Percentiles rank a stretch among this genome's conserved stretches.
These are phyloP conservation scores for Solenopsis fugax DNA, from an alignment of 1,140 invertebrate species.

Conservation along the genomic window DNA sequence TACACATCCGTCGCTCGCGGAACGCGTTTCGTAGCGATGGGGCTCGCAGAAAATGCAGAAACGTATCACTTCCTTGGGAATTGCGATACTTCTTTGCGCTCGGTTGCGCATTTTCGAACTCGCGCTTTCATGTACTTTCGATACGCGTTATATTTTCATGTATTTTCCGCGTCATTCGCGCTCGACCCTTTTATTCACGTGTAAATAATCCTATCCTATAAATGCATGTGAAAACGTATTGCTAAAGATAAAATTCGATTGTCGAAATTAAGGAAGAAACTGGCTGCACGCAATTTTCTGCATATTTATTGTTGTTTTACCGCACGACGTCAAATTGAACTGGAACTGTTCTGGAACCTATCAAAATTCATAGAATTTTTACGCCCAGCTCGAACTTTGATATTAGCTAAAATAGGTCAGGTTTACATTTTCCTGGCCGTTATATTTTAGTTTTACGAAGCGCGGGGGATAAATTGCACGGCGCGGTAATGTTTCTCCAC, in stretches of 20 bases:
- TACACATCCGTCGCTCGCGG: background rate
- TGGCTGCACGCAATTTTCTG: background rate
- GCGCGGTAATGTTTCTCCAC: conserved; percentile 21
- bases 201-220: background rate
- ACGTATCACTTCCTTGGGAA: conserved; percentile 29
- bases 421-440: conserved; percentile 20
- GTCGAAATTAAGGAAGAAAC: background rate
- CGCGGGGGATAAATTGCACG: conserved; percentile 29
- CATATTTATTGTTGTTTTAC: background rate
- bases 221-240: background rate
- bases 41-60: conserved; percentile 45
- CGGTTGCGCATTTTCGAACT: background rate
- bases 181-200: background rate
- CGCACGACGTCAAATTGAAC: too few relatives aligned
- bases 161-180: background rate
- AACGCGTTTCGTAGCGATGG: background rate
- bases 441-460: conserved; percentile 19
- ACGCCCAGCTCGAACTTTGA: background rate
- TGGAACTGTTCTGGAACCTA: background rate
- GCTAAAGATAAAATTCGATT: background rate
- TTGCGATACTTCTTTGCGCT: background rate
- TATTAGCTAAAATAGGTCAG: conserved; percentile 8
- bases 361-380: background rate
- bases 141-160: background rate
- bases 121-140: conserved; percentile 7